Conservation (phyloP, 1,140 invertebrate species). For the Drosophila athabasca region DNA sequence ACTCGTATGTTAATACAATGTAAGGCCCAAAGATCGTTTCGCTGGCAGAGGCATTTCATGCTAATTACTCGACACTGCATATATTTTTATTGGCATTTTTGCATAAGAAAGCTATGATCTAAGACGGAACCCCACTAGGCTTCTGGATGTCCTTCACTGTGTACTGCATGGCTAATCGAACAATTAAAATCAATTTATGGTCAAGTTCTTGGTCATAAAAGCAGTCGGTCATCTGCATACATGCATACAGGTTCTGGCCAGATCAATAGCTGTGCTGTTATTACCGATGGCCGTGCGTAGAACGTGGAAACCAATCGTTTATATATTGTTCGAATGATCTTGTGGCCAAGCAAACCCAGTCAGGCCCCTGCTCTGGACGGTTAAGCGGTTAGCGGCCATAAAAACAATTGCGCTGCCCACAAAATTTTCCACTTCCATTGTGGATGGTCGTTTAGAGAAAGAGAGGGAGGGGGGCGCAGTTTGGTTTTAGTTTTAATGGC, state of each 20-base stretch:
- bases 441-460: slow-evolving; percentile 14
- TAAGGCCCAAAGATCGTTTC: slow-evolving; percentile 2
- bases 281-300: slow-evolving; percentile 30
- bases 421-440: slow-evolving; percentile 56
- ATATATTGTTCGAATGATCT: slow-evolving; percentile 5
- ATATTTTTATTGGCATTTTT: slow-evolving; percentile 9
- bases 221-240: slow-evolving; percentile 2
- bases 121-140: neutral
- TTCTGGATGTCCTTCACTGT: slow-evolving; percentile 11
- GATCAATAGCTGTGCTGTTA: slow-evolving; percentile 21
- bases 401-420: slow-evolving; percentile 54
- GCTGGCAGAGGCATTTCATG: neutral
- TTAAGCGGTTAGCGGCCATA: slow-evolving; percentile 28
- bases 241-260: slow-evolving; percentile 15
- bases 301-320: slow-evolving; percentile 13
- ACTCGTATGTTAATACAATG: neutral
- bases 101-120: slow-evolving; percentile 28
- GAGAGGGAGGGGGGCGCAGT: neutral
- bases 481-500: too few relatives aligned
- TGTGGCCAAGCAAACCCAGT: slow-evolving; percentile 16
- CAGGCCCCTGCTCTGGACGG: slow-evolving; percentile 20
- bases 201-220: slow-evolving; percentile 31
- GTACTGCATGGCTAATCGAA: neutral
- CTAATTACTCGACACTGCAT: neutral
- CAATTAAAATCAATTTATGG: slow-evolving; percentile 24